Evolutionary conservation across 2,797 vertebrate species (phyloP).

Genomic region (Cossypha polioptera): DNA sequence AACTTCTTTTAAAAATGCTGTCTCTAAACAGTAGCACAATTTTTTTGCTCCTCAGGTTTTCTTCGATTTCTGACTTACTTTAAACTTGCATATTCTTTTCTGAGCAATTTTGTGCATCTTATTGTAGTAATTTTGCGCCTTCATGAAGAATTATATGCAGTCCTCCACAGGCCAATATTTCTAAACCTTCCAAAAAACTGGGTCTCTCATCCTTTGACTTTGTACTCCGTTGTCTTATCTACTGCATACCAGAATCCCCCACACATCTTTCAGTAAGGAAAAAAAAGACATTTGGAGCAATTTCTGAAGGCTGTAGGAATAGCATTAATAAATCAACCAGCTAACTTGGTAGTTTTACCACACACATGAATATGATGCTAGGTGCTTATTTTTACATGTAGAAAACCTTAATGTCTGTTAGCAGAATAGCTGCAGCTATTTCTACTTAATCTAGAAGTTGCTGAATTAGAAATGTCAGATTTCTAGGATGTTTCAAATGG

Average conservation of each 20-base stretch:
- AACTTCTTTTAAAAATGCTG: background rate
- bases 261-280: background rate
- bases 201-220: background rate
- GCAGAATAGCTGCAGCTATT: background rate
- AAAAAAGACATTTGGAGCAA: background rate
- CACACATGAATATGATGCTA: background rate
- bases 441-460: background rate
- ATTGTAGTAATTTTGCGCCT: background rate
- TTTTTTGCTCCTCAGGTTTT: background rate
- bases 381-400: background rate
- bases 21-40: background rate
- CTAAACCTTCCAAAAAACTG: background rate
- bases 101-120: background rate
- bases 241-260: background rate
- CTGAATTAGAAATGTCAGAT: background rate
- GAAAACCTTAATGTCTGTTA: background rate
- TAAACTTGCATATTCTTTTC: background rate
- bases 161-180: background rate
- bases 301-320: background rate
- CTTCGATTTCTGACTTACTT: background rate
- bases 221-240: background rate
- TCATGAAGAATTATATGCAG: background rate
- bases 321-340: background rate
- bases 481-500: background rate
- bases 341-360: background rate